phyloP scores from a whole-genome alignment of 2,113 vertebrate species.

The Xyliphius kryptos region DNA sequence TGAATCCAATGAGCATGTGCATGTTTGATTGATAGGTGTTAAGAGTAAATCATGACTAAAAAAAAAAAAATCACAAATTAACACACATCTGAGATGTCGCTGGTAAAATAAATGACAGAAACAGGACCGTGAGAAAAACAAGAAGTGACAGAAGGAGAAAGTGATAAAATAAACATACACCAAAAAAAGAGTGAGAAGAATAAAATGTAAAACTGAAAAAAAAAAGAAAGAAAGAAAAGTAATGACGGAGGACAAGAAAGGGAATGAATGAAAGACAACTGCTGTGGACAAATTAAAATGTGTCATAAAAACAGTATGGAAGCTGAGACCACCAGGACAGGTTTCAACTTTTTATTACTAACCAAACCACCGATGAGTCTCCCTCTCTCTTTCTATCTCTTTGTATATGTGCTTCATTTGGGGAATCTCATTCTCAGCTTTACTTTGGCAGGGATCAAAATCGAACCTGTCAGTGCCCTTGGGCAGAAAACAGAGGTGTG shows the following conservation, averaged over 20 bases:
- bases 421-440: constrained; percentile 73
- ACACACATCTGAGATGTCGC: not conserved
- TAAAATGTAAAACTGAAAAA: not conserved
- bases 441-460: constrained; percentile 61
- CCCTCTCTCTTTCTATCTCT: not conserved
- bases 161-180: not conserved
- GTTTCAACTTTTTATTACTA: constrained; percentile 61
- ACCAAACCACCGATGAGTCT: not conserved
- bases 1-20: not conserved
- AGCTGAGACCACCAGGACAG: constrained; percentile 70
- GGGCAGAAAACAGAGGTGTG: constrained; percentile 70
- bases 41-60: not conserved
- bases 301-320: constrained; percentile 20
- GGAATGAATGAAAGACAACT: not conserved
- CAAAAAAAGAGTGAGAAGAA: not conserved
- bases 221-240: not conserved
- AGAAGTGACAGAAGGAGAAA: not conserved
- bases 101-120: constrained; percentile 11
- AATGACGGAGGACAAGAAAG: not conserved
- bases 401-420: constrained; percentile 51
- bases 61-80: constrained; percentile 6
- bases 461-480: constrained; percentile 72
- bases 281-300: not conserved
- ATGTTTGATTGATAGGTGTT: constrained; percentile 17
- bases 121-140: constrained; percentile 11